Evolutionary conservation across 2,797 vertebrate genomes (phyloP).

Genomic region (Acestrorhynchus altus): DNA sequence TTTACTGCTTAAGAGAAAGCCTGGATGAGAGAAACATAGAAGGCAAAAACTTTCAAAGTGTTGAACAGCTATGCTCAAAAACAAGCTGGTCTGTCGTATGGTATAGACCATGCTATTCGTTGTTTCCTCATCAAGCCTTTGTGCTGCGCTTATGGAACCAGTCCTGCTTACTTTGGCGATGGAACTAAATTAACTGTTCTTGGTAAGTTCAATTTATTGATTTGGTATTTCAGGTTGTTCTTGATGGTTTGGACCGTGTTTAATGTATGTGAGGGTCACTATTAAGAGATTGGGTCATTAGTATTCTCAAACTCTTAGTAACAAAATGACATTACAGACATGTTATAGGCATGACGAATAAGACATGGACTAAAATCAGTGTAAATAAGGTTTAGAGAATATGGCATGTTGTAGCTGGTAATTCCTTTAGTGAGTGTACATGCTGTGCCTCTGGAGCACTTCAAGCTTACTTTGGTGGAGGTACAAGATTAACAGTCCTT

Average conservation of each 20-base stretch:
- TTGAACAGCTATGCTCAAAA: too few relatives aligned
- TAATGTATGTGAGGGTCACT: too few relatives aligned
- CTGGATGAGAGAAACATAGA: not conserved
- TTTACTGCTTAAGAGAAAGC: not conserved
- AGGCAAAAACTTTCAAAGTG: too few relatives aligned
- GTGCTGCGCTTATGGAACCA: conserved; percentile 59
- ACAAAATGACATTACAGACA: too few relatives aligned
- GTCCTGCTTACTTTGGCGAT: conserved; percentile 62
- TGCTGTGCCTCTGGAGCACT: conserved; percentile 36
- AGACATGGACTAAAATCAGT: not conserved
- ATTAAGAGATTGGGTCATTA: too few relatives aligned
- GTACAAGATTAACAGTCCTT: conserved; percentile 68
- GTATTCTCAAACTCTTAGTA: too few relatives aligned
- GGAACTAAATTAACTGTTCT: conserved; percentile 76
- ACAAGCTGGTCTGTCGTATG: too few relatives aligned
- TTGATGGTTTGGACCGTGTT: not conserved
- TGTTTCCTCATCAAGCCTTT: too few relatives aligned
- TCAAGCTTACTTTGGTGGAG: conserved; percentile 58
- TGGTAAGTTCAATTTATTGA: conserved; percentile 62
- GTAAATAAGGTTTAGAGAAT: not conserved
- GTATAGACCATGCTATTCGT: too few relatives aligned
- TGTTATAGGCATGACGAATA: too few relatives aligned
- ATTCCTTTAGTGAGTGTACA: conserved; percentile 19
- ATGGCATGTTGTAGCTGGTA: not conserved
- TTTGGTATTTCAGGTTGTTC: not conserved